A percentile compares a stretch with the other conserved stretches of the same genome.
Evolutionary conservation across 2,888 invertebrate genomes (phyloP).

Genomic region (Caradrina clavipalpis): DNA sequence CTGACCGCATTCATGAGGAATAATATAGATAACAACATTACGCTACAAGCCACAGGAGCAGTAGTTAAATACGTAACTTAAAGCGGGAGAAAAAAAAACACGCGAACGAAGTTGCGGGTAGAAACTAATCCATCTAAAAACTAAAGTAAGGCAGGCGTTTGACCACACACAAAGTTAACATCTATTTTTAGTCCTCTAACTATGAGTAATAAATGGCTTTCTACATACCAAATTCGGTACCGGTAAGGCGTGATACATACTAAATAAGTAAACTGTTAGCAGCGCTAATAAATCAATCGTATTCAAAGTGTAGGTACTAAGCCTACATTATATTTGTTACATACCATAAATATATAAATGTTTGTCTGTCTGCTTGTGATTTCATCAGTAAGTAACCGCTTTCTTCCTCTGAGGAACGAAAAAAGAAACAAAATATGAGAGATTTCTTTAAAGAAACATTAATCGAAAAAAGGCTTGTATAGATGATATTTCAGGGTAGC

Average conservation of each 20-base stretch:
- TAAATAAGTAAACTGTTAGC: conserved; percentile 46
- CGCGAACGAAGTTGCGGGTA: too few species aligned
- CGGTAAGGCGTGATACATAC: conserved; percentile 57
- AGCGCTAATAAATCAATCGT: conserved; percentile 50
- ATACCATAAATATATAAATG: not conserved
- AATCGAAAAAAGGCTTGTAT: too few species aligned
- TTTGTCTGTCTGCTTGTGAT: not conserved
- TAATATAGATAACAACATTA: too few species aligned
- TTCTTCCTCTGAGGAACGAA: not conserved
- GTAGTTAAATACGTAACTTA: too few species aligned
- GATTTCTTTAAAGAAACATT: too few species aligned
- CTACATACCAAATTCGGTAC: conserved; percentile 57
- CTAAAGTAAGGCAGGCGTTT: too few species aligned
- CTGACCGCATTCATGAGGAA: too few species aligned
- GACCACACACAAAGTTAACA: conserved; percentile 25
- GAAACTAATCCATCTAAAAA: too few species aligned
- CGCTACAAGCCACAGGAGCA: too few species aligned
- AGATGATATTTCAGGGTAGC: not conserved
- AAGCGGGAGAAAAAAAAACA: too few species aligned
- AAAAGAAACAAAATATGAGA: not conserved
- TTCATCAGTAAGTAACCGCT: too few species aligned
- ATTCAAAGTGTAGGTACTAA: conserved; percentile 29
- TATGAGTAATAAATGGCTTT: conserved; percentile 56
- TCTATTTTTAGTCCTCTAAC: conserved; percentile 36
- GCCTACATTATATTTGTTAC: conserved; percentile 6